phyloP scores from a whole-genome alignment of 2,888 invertebrate genomes.

The Gryllus longicercus region DNA sequence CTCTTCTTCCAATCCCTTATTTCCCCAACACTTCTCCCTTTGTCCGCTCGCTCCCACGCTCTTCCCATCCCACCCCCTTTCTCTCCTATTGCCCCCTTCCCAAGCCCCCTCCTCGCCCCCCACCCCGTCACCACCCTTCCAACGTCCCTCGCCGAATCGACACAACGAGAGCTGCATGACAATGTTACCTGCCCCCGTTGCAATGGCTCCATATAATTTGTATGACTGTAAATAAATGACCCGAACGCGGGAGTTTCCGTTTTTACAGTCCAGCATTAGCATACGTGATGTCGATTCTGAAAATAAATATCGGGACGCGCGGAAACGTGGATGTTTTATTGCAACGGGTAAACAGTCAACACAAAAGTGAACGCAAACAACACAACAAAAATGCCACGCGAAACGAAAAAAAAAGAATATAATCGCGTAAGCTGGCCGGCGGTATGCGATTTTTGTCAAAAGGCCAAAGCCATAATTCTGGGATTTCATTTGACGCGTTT shows the following conservation, averaged over 20 bases:
- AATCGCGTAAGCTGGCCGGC: neutral
- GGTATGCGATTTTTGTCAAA: constrained; percentile 17
- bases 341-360: constrained; percentile 4
- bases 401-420: neutral
- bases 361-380: constrained; percentile 17
- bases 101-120: neutral
- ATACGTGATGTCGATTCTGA: constrained; percentile 17
- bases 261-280: constrained; percentile 17
- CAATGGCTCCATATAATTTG: constrained; percentile 17
- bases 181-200: constrained; percentile 9
- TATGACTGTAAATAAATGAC: constrained; percentile 17
- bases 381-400: neutral
- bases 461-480: constrained; percentile 6
- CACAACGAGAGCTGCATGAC: constrained; percentile 1
- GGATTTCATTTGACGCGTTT: constrained; percentile 10
- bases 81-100: neutral
- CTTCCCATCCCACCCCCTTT: too few species aligned
- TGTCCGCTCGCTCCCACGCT: too few species aligned
- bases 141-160: neutral
- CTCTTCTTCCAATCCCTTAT: too few species aligned
- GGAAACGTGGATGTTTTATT: constrained; percentile 11
- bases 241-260: neutral
- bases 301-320: constrained; percentile 17
- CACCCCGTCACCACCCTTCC: neutral
- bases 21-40: too few species aligned